These are phyloP conservation scores for Cerceris ruficornis DNA, from an alignment of 2,888 invertebrate species.

Conservation along the genomic window DNA sequence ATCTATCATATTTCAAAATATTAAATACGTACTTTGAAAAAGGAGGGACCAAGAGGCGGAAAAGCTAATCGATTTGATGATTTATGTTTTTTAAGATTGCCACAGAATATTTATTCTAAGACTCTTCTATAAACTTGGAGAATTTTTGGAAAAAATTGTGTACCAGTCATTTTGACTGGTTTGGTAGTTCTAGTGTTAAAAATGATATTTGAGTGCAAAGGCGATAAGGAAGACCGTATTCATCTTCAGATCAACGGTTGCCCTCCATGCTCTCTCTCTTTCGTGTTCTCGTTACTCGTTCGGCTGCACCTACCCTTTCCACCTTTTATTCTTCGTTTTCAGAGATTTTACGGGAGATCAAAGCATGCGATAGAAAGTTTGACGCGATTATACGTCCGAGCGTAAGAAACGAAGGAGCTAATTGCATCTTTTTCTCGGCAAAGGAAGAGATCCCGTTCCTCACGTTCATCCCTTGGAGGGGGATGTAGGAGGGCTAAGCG, in stretches of 20 bases:
- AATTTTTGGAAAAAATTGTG: no score
- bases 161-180: no score
- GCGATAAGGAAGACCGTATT: conserved; percentile 21
- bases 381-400: conserved; percentile 55
- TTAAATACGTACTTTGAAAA: no score
- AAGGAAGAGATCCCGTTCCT: conserved; percentile 18
- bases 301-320: conserved; percentile 21
- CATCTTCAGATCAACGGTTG: conserved; percentile 14
- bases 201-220: conserved; percentile 6
- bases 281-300: conserved; percentile 23
- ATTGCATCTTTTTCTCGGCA: conserved; percentile 53
- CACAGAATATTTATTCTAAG: no score
- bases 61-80: no score
- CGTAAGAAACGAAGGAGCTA: conserved; percentile 54
- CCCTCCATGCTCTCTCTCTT: not conserved
- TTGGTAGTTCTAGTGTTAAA: no score
- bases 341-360: conserved; percentile 51
- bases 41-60: no score
- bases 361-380: conserved; percentile 61
- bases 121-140: no score
- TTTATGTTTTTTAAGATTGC: no score
- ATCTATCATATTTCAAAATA: no score
- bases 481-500: conserved; percentile 28
- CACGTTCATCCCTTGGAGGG: not conserved
- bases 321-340: conserved; percentile 27